These are phyloP conservation scores for Temnothorax nylanderi DNA, from an alignment of 1,140 invertebrate species.

Conservation along the genomic window DNA sequence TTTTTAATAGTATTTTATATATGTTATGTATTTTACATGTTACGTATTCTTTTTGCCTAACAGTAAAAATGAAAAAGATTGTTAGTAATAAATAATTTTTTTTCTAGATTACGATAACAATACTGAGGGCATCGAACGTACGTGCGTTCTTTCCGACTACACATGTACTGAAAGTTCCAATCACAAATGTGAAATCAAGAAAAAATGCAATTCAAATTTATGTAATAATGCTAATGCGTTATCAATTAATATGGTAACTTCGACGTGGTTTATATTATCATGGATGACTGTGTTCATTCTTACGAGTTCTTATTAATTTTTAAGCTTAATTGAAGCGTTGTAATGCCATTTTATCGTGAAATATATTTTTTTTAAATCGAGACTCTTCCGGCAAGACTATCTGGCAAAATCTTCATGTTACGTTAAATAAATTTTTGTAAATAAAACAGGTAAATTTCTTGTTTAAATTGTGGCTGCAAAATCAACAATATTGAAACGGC, in stretches of 20 bases:
- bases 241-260: background rate
- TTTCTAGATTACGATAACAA: background rate
- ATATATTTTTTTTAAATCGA: background rate
- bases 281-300: background rate
- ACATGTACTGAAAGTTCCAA: background rate
- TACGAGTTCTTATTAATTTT: background rate
- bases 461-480: background rate
- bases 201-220: background rate
- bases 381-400: background rate
- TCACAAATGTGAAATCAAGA: background rate
- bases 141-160: background rate
- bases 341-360: background rate
- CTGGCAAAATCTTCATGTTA: background rate
- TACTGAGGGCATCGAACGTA: background rate
- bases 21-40: background rate
- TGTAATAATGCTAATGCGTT: conserved; percentile 16
- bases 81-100: conserved; percentile 9
- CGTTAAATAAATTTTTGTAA: background rate
- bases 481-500: background rate
- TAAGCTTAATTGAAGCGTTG: background rate
- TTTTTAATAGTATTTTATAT: background rate
- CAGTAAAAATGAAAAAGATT: background rate
- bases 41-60: background rate
- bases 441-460: background rate
- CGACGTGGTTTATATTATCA: background rate